Evolutionary conservation across 2,888 invertebrate species (phyloP), one percentile per base, ranked within the genome.

Genomic region (Anodontia alba): DNA sequence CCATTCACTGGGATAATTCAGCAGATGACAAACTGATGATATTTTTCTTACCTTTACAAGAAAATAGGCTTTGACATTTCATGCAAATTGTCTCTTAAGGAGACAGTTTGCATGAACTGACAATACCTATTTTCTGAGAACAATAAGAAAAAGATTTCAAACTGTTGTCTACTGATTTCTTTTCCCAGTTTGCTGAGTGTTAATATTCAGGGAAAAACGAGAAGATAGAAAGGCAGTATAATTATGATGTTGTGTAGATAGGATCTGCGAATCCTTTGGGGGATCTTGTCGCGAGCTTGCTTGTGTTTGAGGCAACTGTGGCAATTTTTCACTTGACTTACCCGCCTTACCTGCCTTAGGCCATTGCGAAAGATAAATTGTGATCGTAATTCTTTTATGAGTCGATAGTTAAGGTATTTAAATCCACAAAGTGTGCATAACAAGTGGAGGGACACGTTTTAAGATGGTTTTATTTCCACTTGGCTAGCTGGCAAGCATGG

Each of bases 401-500:
- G 1, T 62, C 62, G 33, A 62, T 62, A 62, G 62, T 62, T 54
- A 54, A 54, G 54, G 54, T 54, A 54, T 54, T 54, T 33, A 62
- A 62, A 62, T 62, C 33, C 20, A 62, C 33, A 23, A 62, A 62
- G 62, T 62, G 62, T 62, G 62, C 33, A 17, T 29, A 33, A 5
- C 62, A 12, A 3, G 62, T 33, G 17, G 46, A 46, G 46, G 20
- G 33, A 33, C 62, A 33, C 29, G 62, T 62, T 62, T 62, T 31
- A 12, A 29, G 3, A 10, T 10, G 10, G 17, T 62, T n/a, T 57
- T 10, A 46, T 46, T 46, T 23, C 26, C 62, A 17, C 20, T 15
- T 62, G 62, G 15, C 7, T 62, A 5, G 62, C 62, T 33, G 1
- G 7, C 20, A 26, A 33, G 62, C 62, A 62, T 62, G 62, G 62